Base-by-base conservation (phyloP, 2,888 invertebrate genomes). In the Eupithecia subumbrata region DNA sequence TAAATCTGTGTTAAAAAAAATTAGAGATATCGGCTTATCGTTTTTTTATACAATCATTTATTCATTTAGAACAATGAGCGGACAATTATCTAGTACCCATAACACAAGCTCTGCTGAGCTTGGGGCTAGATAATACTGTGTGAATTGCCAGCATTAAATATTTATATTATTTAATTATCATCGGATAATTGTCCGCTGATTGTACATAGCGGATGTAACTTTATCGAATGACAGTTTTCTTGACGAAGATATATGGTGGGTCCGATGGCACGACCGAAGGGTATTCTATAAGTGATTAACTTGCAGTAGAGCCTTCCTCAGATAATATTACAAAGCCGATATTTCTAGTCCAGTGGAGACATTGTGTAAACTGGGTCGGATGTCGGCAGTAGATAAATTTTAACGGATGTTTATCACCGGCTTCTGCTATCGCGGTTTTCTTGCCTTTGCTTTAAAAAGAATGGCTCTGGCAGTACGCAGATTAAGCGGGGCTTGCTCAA, bases 211-310 rank as follows among this genome's bases (percentile, higher is more conserved):
- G 66, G n/a, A 52, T 56, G 37, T 12, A 86, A 85, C 85, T 89
- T 85, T 88, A 89, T 85, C 86, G 86, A 84, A 84, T 85, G 88
- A 86, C 89, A 88, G 85, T 86, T 89, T 85, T 72, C 77, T 81
- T 86, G 89, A 89, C 85, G 86, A 89, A 86, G 89, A 90, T 89
- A 88, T 88, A 90, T 87, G 85, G 82, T 79, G 80, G 77, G 80
- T 73, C 80, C 81, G 84, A 80, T 83, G 85, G 83, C 84, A 82
- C 82, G 83, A 82, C 83, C 82, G 81, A 79, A 78, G 77, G 79
- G 82, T 82, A 84, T 81, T 82, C 84, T 82, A 78, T 85, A 84
- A 84, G 84, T 86, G 86, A 88, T 87, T 86, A 85, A 87, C 84
- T 87, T 79, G 75, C 78, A 80, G 79, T 75, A 72, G 78, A 78